A percentile compares a stretch with the other conserved stretches of the same genome.
Conservation (phyloP, 1,140 invertebrate genomes). For the Phymastichus coffea region DNA sequence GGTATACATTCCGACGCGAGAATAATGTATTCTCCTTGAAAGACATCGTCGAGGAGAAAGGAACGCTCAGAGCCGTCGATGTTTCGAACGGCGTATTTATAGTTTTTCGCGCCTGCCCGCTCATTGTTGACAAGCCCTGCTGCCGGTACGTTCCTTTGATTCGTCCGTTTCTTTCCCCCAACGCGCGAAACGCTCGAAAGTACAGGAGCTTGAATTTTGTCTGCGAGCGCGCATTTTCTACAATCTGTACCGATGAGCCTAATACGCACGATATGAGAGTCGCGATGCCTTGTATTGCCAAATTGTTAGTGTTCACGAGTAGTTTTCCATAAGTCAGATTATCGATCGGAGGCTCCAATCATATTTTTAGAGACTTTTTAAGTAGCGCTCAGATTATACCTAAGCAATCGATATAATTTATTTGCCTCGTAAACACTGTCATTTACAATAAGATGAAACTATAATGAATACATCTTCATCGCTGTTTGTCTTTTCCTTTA, state of each 20-base stretch:
- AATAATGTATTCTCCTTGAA: conserved; percentile 1
- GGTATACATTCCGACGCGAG: conserved; percentile 32
- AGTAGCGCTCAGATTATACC: conserved; percentile 17
- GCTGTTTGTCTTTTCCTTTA: too few species aligned
- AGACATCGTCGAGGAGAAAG: neutral
- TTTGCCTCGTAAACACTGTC: too few species aligned
- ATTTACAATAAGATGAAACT: too few species aligned
- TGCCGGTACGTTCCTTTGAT: too few species aligned
- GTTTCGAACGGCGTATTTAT: conserved; percentile 19
- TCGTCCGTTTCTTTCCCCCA: conserved; percentile 46
- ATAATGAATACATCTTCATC: too few species aligned
- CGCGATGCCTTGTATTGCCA: conserved; percentile 48
- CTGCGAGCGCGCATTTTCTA: neutral
- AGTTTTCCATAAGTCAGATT: conserved; percentile 3
- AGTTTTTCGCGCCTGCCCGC: conserved; percentile 28
- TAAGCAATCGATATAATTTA: too few species aligned
- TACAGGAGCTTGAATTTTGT: neutral
- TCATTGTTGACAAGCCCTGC: conserved; percentile 49
- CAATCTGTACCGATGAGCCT: conserved; percentile 13
- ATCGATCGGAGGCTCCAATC: conserved; percentile 16
- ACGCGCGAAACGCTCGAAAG: neutral
- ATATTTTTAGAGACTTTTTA: conserved; percentile 26
- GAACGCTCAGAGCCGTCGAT: neutral
- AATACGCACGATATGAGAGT: conserved; percentile 27
- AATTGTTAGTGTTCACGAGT: conserved; percentile 36